Percentiles rank a stretch among this genome's conserved stretches.
These are phyloP conservation scores for Kryphioiulus occultus DNA, from an alignment of 2,888 invertebrate genomes.

Conservation along the genomic window DNA sequence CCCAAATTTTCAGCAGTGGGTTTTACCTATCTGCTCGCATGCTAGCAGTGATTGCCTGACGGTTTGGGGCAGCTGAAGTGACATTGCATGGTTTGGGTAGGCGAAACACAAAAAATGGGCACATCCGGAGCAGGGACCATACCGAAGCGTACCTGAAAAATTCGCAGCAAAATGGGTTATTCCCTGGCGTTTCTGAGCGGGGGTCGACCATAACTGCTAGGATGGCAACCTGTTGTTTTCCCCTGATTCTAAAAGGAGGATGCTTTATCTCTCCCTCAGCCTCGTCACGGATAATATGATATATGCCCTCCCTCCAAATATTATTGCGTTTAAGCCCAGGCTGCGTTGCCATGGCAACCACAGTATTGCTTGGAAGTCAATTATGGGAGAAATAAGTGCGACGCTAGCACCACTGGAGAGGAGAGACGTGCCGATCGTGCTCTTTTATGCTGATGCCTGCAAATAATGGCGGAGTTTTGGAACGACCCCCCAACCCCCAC, in stretches of 20 bases:
- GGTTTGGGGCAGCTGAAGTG: too few relatives aligned
- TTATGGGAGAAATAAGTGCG: constrained; percentile 28
- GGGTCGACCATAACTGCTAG: too few relatives aligned
- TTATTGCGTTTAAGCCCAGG: constrained; percentile 13
- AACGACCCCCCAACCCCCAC: background rate
- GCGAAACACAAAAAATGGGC: too few relatives aligned
- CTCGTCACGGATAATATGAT: background rate
- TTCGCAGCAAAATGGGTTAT: too few relatives aligned
- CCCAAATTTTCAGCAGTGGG: too few relatives aligned
- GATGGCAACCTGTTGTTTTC: background rate
- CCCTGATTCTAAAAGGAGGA: background rate
- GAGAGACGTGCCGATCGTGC: constrained; percentile 25
- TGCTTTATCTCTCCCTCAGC: background rate
- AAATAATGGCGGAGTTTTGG: background rate
- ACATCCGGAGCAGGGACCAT: too few relatives aligned
- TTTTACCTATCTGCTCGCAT: too few relatives aligned
- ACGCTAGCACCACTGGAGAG: background rate
- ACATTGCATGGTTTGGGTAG: too few relatives aligned
- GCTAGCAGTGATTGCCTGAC: too few relatives aligned
- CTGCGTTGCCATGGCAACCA: background rate
- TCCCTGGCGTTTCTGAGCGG: too few relatives aligned
- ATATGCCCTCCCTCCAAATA: background rate
- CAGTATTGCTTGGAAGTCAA: constrained; percentile 6
- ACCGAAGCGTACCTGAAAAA: too few relatives aligned
- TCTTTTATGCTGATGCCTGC: constrained; percentile 31